Base-by-base conservation (phyloP, 1,140 invertebrate species). In the Marisa cornuarietis region DNA sequence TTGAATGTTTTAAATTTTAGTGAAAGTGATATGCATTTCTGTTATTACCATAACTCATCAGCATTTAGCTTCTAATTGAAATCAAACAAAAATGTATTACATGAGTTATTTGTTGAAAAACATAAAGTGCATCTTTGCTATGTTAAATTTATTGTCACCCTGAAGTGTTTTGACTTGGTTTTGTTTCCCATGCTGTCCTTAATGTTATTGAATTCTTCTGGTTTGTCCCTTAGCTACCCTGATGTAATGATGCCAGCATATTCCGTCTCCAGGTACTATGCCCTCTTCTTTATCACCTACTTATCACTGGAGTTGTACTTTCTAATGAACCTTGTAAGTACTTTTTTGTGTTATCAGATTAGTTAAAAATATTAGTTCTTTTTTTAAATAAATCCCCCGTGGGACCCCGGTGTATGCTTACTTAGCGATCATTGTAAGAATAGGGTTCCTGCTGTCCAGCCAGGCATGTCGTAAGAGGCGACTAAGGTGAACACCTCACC, bases 201-300 rank as follows among this genome's bases (percentile, higher is more conserved):
- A n/a, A 42, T 68, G 65, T 68, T 68, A 22, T 8, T n/a, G 65
- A 68, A n/a, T 74, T 13, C 42, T 26, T 62, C n/a, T 75, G 52
- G 81, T 61, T 75, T 68, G 52, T 72, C 74, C 92, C 84, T 54
- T 90, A 97, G 96, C 91, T 97, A 95, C 92, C 96, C 96, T 31
- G 96, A 97, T 91, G 95, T 98, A 14, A 97, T 97, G 96, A 97
- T 98, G 96, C 96, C 95, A 18, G 94, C 96, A 0, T 97, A 96
- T 91, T 93, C 94, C 6, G 93, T 93, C 85, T 95, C 93, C 24
- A 95, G 94, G 87, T 96, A 94, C 93, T 95, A 95, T 85, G 94
- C 94, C n/a, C 90, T 96, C 66, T 97, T 96, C 90, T 97, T 97
- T 90, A 95, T 97, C 76, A 93, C 95, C 1, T 98, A 97, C 89